phyloP scores from a whole-genome alignment of 2,888 invertebrate genomes.

The Bombylius discolor region DNA sequence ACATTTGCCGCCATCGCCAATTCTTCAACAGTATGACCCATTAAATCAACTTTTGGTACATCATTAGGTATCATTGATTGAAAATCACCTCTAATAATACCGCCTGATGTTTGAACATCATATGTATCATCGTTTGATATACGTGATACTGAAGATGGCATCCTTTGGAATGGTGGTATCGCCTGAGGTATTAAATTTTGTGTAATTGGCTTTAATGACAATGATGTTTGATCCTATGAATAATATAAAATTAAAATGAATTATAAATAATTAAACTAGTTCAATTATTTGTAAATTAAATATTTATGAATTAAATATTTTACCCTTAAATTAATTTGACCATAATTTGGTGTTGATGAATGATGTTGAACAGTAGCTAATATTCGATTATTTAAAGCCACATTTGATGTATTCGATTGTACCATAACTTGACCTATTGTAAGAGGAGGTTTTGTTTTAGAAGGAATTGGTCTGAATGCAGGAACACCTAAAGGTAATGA shows the following conservation, averaged over 20 bases:
- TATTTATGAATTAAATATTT: not conserved
- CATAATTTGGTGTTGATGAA: constrained; percentile 15
- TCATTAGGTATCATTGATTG: constrained; percentile 21
- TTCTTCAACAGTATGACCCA: constrained; percentile 40
- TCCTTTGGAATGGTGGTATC: constrained; percentile 41
- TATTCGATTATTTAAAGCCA: constrained; percentile 32
- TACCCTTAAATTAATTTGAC: not conserved
- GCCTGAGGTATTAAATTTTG: constrained; percentile 24
- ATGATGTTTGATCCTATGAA: not conserved
- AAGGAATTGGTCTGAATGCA: constrained; percentile 65
- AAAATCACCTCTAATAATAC: constrained; percentile 3
- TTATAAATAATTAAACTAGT: no score
- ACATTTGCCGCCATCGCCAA: constrained; percentile 61
- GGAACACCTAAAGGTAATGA: constrained; percentile 52
- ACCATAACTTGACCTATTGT: constrained; percentile 19
- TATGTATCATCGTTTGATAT: constrained; percentile 39
- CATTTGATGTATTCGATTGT: constrained; percentile 20
- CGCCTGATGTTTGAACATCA: constrained; percentile 17
- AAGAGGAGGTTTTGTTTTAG: constrained; percentile 30
- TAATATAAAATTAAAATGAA: no score
- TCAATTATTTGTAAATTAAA: no score
- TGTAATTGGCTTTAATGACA: constrained; percentile 21
- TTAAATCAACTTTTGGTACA: constrained; percentile 22
- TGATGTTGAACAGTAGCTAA: constrained; percentile 36
- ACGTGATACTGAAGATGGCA: constrained; percentile 45